Evolutionary conservation across 2,888 invertebrate genomes (phyloP).

Genomic region (Lasioglossum oenotherae): DNA sequence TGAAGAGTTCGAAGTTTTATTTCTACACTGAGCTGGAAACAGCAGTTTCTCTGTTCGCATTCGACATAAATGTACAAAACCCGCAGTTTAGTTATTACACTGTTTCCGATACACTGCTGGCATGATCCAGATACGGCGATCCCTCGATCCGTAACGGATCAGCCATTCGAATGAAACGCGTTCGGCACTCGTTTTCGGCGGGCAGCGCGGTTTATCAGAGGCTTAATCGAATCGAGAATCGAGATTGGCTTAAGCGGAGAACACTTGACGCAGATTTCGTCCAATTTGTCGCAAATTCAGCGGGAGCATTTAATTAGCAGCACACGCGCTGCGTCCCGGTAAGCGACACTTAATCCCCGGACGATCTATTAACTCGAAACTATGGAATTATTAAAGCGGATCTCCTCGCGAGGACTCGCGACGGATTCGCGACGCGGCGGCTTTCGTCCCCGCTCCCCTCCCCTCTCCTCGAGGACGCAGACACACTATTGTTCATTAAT

Average conservation of each 20-base stretch:
- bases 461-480: constrained; percentile 11
- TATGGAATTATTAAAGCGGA: constrained; percentile 37
- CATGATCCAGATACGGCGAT: neutral
- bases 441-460: neutral
- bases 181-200: neutral
- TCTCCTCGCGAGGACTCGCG: neutral
- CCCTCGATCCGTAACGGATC: neutral
- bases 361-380: constrained; percentile 37
- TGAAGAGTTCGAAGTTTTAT: too few species aligned
- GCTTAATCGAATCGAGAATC: constrained; percentile 51
- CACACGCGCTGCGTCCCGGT: constrained; percentile 18
- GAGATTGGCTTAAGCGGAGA: constrained; percentile 43
- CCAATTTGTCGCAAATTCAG: constrained; percentile 41
- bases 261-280: constrained; percentile 39
- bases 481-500: constrained; percentile 37
- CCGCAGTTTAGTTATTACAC: neutral
- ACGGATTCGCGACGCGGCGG: neutral
- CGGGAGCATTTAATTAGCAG: constrained; percentile 43
- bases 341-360: constrained; percentile 40
- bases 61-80: neutral
- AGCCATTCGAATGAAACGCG: neutral
- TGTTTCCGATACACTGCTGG: neutral
- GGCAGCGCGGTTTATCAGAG: constrained; percentile 35
- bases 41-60: too few species aligned
- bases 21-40: too few species aligned